Conservation (phyloP, 2,888 invertebrate genomes). For the Corythucha ciliata region DNA sequence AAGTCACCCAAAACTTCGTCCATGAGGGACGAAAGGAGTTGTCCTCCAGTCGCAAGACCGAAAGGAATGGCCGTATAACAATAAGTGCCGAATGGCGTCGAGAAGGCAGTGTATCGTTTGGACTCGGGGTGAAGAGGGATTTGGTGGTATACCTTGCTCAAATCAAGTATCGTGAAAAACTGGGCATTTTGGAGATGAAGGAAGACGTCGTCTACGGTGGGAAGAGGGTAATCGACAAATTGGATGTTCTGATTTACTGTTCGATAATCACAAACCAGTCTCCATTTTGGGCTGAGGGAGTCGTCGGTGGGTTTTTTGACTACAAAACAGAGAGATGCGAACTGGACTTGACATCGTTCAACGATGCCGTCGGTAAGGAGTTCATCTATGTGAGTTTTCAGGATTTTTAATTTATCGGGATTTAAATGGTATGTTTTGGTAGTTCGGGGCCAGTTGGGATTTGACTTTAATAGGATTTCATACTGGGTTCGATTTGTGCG, state of each 20-base stretch:
- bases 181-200: conserved; percentile 5
- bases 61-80: conserved; percentile 23
- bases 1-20: conserved; percentile 25
- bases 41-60: conserved; percentile 23
- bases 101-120: conserved; percentile 20
- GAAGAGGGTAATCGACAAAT: conserved; percentile 17
- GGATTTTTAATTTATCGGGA: too few relatives aligned
- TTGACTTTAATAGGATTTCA: too few relatives aligned
- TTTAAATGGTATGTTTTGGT: too few relatives aligned
- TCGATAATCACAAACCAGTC: conserved; percentile 32
- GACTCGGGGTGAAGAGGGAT: conserved; percentile 11
- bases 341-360: too few relatives aligned
- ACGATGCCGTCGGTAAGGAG: too few relatives aligned
- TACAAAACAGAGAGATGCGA: conserved; percentile 15
- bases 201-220: conserved; percentile 13
- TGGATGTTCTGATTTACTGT: conserved; percentile 9
- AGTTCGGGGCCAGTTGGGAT: too few relatives aligned
- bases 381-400: too few relatives aligned
- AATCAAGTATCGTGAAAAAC: conserved; percentile 22
- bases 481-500: too few relatives aligned
- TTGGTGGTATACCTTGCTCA: conserved; percentile 24
- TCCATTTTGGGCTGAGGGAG: too few relatives aligned
- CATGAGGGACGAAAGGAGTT: conserved; percentile 24
- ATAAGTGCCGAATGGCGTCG: conserved; percentile 15
- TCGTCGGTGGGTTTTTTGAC: too few relatives aligned